Conservation (phyloP, 2,888 invertebrate species). For the Altica lythri region DNA sequence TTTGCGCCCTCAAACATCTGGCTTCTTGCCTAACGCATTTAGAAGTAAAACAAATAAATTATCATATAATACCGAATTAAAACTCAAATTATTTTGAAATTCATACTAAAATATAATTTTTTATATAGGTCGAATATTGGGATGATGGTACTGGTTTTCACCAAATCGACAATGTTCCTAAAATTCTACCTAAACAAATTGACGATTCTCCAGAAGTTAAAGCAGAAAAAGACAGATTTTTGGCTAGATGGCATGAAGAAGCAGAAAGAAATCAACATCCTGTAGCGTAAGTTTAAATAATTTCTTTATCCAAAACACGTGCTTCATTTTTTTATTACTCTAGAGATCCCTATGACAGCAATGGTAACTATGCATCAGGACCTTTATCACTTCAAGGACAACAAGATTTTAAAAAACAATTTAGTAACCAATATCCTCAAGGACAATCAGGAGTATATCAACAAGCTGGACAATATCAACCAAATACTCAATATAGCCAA, state of each 20-base stretch:
- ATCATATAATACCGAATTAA: neutral
- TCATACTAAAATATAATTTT: slow-evolving; percentile 5
- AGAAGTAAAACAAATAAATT: too few species aligned
- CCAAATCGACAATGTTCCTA: slow-evolving; percentile 74
- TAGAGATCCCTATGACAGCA: slow-evolving; percentile 44
- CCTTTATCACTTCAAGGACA: slow-evolving; percentile 42
- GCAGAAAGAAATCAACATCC: slow-evolving; percentile 60
- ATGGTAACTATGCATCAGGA: slow-evolving; percentile 44
- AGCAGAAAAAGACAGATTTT: slow-evolving; percentile 71
- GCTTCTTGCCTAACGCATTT: too few species aligned
- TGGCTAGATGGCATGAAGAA: slow-evolving; percentile 70
- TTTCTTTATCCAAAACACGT: neutral
- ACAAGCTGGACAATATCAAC: slow-evolving; percentile 23
- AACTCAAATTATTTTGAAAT: neutral
- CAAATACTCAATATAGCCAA: slow-evolving; percentile 16
- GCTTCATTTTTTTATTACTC: neutral
- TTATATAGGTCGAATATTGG: slow-evolving; percentile 74
- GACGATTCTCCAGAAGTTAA: slow-evolving; percentile 73
- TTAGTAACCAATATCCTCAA: slow-evolving; percentile 7
- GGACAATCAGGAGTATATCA: slow-evolving; percentile 15
- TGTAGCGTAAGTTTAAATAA: slow-evolving; percentile 45
- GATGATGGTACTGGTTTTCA: slow-evolving; percentile 79
- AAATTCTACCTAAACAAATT: slow-evolving; percentile 65
- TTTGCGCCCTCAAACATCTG: too few species aligned
- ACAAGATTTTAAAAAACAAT: slow-evolving; percentile 31